Base-by-base conservation (phyloP, 2,888 invertebrate species). In the Nipponacmea schrenckii region DNA sequence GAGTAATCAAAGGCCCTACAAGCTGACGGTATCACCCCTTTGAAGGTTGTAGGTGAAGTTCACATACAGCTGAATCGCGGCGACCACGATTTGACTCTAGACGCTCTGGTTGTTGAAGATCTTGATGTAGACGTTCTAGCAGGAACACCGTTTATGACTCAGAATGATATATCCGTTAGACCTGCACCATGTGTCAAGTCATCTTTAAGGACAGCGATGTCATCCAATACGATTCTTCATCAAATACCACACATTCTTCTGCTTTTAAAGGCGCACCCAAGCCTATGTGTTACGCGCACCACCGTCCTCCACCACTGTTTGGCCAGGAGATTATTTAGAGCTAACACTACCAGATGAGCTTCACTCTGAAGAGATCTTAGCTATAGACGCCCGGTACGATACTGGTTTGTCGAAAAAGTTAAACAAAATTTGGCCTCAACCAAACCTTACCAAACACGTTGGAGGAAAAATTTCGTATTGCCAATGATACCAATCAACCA, bases 41-140 rank as follows among this genome's bases (percentile, higher is more conserved):
- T 74, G 15, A 48, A n/a, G 7, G 67, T 75, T 17, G n/a, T 67
- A 17, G 73, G 74, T 1, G 71, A 74, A 27, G 64, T 64, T 2
- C 17, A 26, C 7, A 1, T 69, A 12, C 20, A 64, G 2, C 44
- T 72, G 14, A 27, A 39, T 2, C 27, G 74, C 17, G 68, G 73
- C 39, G 50, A 27, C 15, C n/a, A 10, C 12, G 31, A 10, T 7
- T 46, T 73, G 10, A 20, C 44, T 8, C 66, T 76, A 0, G 74
- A 76, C 0, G 77, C 64, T 15, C 67, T 76, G 15, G 79, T 76
- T 10, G 76, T 79, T 2, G 70, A 75, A 20, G 50, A 77, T 63
- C 39, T 77, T 4, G 77, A 77, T 68, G 71, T 69, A 8, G 74
- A 76, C 27, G n/a, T 50, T 5, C n/a, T 50, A 50, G 77, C 73